These are phyloP conservation scores for Trachops cirrhosus DNA, from an alignment of 2,797 vertebrate genomes.

Conservation along the genomic window DNA sequence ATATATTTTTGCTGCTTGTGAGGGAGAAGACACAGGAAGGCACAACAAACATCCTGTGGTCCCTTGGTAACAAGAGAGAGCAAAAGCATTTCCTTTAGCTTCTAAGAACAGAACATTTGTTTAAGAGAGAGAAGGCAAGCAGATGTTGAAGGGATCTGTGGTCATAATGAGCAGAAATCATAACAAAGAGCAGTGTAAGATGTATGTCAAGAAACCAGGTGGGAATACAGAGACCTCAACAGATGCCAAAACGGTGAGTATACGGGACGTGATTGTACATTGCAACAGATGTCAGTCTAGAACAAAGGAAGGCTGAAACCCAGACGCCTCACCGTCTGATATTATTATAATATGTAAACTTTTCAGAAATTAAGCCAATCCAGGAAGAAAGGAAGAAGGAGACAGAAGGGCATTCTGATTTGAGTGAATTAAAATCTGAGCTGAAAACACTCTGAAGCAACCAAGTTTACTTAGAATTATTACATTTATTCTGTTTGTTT, in stretches of 20 bases:
- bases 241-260: background rate
- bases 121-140: background rate
- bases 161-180: conserved; percentile 3
- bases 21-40: background rate
- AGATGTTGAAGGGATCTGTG: background rate
- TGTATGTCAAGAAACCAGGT: background rate
- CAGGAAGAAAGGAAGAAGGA: background rate
- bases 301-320: background rate
- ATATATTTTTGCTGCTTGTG: background rate
- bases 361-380: background rate
- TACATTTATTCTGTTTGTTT: background rate
- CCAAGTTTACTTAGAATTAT: background rate
- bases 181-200: background rate
- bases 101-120: background rate
- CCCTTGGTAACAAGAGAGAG: background rate
- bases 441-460: background rate
- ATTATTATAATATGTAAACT: background rate
- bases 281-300: background rate
- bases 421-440: background rate
- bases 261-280: background rate
- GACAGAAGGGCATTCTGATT: background rate
- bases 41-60: background rate
- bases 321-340: background rate
- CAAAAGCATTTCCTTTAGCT: background rate
- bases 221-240: background rate